A percentile compares a stretch with the other conserved stretches of the same genome.
Conservation (phyloP, 2,113 vertebrate genomes). For the Callopanchax toddi region DNA sequence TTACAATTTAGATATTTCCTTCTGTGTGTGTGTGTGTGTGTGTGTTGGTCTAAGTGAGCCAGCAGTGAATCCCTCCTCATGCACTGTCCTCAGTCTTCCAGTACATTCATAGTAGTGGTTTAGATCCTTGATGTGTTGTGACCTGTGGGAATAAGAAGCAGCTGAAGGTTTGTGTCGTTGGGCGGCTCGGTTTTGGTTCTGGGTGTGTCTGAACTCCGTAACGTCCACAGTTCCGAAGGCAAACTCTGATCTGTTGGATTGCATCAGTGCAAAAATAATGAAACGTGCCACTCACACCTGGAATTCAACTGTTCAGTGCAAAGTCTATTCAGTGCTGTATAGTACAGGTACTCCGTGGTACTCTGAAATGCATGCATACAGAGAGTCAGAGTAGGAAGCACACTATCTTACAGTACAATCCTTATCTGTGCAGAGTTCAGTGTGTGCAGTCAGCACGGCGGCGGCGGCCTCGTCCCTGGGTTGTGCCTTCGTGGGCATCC, state of each 20-base stretch:
- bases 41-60: slow-evolving; percentile 37
- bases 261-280: slow-evolving; percentile 74
- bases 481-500: slow-evolving; percentile 50
- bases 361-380: slow-evolving; percentile 80
- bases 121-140: slow-evolving; percentile 37
- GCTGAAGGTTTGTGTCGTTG: slow-evolving; percentile 67
- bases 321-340: slow-evolving; percentile 79
- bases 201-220: slow-evolving; percentile 46
- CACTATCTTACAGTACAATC: slow-evolving; percentile 77
- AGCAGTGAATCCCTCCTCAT: slow-evolving; percentile 52
- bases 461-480: slow-evolving; percentile 45
- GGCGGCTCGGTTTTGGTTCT: slow-evolving; percentile 65
- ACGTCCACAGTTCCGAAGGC: slow-evolving; percentile 62
- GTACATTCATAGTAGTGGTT: slow-evolving; percentile 70
- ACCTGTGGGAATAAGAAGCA: slow-evolving; percentile 43
- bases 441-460: slow-evolving; percentile 58
- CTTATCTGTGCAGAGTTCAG: slow-evolving; percentile 72
- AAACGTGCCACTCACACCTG: slow-evolving; percentile 38
- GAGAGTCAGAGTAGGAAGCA: slow-evolving; percentile 78
- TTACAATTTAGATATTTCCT: slow-evolving; percentile 75
- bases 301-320: slow-evolving; percentile 79
- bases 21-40: slow-evolving; percentile 14
- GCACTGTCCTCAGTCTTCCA: slow-evolving; percentile 36
- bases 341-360: slow-evolving; percentile 76
- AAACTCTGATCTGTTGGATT: slow-evolving; percentile 71